Percentiles rank a stretch among this genome's conserved stretches.
These are phyloP conservation scores for Vimba vimba DNA, from an alignment of 2,113 vertebrate genomes.

Conservation along the genomic window DNA sequence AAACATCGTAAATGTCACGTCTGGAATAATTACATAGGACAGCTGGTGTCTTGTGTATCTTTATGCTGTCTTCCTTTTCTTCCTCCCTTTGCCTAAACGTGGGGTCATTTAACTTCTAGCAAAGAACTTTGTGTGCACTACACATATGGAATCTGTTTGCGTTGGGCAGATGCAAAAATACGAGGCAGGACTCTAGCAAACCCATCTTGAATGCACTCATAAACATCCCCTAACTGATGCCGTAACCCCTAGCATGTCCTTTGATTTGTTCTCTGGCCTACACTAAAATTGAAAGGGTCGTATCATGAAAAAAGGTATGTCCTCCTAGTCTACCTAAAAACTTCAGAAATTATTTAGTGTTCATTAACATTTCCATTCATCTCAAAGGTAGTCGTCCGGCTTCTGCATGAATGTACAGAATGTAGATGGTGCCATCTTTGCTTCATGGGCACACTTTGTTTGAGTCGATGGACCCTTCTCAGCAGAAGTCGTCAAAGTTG, in stretches of 20 bases:
- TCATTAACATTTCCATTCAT: too few species aligned
- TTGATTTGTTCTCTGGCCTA: conserved; percentile 46
- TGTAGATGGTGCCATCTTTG: too few species aligned
- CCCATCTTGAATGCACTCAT: neutral
- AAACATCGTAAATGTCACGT: conserved; percentile 36
- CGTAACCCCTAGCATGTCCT: neutral
- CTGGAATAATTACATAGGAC: neutral
- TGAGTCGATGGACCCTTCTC: too few species aligned
- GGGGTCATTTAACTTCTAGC: neutral
- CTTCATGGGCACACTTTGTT: too few species aligned
- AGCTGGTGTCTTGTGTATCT: conserved; percentile 18
- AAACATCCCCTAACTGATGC: conserved; percentile 26
- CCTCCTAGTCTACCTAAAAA: too few species aligned
- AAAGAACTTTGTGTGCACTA: conserved; percentile 24
- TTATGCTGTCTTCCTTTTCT: neutral
- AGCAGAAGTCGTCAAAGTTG: too few species aligned
- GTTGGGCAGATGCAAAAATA: conserved; percentile 14
- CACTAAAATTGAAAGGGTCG: conserved; percentile 11
- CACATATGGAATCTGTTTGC: conserved; percentile 39
- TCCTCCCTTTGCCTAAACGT: neutral
- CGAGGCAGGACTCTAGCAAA: conserved; percentile 22
- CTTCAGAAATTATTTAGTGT: too few species aligned
- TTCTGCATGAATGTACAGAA: too few species aligned
- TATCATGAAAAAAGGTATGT: neutral
- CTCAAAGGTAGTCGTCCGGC: too few species aligned